A percentile compares a stretch with the other conserved stretches of the same genome.
Evolutionary conservation across 2,113 vertebrate species (phyloP).

Genomic region (Neolamprologus ventralis): DNA sequence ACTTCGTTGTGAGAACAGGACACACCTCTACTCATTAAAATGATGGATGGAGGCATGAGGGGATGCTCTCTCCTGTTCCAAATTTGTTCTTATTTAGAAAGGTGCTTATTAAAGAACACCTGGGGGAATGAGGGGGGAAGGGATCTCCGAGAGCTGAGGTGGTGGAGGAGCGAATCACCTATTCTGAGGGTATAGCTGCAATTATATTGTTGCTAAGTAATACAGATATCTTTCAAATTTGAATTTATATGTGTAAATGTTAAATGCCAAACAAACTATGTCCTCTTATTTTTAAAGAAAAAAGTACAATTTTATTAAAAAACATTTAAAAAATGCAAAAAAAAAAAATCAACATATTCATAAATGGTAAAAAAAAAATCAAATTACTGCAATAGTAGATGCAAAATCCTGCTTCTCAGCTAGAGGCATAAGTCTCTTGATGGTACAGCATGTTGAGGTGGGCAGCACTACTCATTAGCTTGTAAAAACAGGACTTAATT

Average conservation of each 20-base stretch:
- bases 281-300: not conserved
- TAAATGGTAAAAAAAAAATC: not conserved
- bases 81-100: constrained; percentile 73
- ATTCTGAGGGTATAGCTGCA: not conserved
- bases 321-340: not conserved
- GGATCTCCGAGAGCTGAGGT: not conserved
- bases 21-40: constrained; percentile 80
- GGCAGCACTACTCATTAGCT: constrained; percentile 48
- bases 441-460: not conserved
- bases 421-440: not conserved
- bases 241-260: not conserved
- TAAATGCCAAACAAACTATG: not conserved
- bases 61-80: constrained; percentile 50
- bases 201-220: not conserved
- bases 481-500: constrained; percentile 46
- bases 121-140: constrained; percentile 48
- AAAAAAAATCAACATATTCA: not conserved
- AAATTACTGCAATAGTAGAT: not conserved
- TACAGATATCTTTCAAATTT: not conserved
- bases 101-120: constrained; percentile 71
- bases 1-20: constrained; percentile 74
- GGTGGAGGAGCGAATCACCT: not conserved
- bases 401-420: not conserved
- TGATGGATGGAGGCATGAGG: constrained; percentile 79
- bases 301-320: accelerated